Percentiles rank a stretch among this genome's conserved stretches.
Conservation (phyloP, 2,888 invertebrate genomes). For the Ornithoptera alexandrae region DNA sequence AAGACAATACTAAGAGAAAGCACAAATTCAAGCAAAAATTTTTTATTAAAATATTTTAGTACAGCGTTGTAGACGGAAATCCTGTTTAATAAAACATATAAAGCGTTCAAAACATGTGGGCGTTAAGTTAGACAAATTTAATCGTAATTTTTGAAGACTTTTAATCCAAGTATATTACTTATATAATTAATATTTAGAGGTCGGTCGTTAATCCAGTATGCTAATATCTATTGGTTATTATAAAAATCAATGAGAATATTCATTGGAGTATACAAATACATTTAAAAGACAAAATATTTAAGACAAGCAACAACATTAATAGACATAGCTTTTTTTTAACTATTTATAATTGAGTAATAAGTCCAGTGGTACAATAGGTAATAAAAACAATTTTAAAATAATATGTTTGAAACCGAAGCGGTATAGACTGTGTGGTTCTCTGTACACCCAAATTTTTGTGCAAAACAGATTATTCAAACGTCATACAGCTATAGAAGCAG, state of each 20-base stretch:
- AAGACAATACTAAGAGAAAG: slow-evolving; percentile 49
- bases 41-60: slow-evolving; percentile 8
- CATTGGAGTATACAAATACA: background rate
- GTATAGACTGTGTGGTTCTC: slow-evolving; percentile 1
- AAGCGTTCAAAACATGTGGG: slow-evolving; percentile 36
- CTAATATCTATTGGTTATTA: slow-evolving; percentile 3
- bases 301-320: background rate
- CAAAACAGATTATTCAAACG: slow-evolving; percentile 7
- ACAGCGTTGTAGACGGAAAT: slow-evolving; percentile 51
- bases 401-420: background rate
- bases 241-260: background rate
- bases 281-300: too few relatives aligned
- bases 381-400: background rate
- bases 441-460: slow-evolving; percentile 15
- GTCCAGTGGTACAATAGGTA: background rate
- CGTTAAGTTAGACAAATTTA: slow-evolving; percentile 30
- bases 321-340: background rate
- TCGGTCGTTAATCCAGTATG: slow-evolving; percentile 20
- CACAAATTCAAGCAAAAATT: slow-evolving; percentile 55
- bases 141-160: slow-evolving; percentile 9
- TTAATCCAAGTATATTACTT: slow-evolving; percentile 3
- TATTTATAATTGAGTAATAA: background rate
- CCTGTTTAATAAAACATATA: slow-evolving; percentile 56
- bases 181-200: slow-evolving; percentile 14
- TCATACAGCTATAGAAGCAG: background rate